phyloP scores from a whole-genome alignment of 1,140 invertebrate genomes.

The Aphidius ervi region DNA sequence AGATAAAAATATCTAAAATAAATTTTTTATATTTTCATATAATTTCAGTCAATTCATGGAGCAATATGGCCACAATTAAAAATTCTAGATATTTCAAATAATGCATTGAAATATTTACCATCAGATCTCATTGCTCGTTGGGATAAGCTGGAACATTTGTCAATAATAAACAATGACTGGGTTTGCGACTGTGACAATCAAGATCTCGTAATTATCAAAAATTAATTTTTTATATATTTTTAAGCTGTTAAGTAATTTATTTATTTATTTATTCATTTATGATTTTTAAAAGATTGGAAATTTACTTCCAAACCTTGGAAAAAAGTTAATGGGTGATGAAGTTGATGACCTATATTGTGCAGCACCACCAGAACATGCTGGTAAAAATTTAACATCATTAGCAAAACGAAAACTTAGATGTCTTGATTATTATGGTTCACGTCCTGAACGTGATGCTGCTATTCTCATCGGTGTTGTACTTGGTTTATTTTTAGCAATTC shows the following conservation, averaged over 20 bases:
- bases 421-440: slow-evolving; percentile 57
- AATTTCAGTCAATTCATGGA: slow-evolving; percentile 16
- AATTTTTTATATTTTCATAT: not conserved
- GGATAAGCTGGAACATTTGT: slow-evolving; percentile 61
- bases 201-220: slow-evolving; percentile 59
- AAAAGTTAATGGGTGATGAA: slow-evolving; percentile 38
- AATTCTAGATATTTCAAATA: slow-evolving; percentile 65
- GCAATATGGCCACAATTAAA: slow-evolving; percentile 57
- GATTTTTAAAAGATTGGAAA: slow-evolving; percentile 43
- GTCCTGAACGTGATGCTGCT: slow-evolving; percentile 62
- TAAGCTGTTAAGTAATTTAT: no score
- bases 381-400: slow-evolving; percentile 34
- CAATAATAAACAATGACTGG: slow-evolving; percentile 69
- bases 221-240: not conserved
- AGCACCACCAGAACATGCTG: slow-evolving; percentile 35
- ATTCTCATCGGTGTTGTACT: slow-evolving; percentile 66
- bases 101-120: slow-evolving; percentile 62
- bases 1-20: not conserved
- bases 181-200: slow-evolving; percentile 71
- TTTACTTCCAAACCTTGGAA: slow-evolving; percentile 56
- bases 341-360: slow-evolving; percentile 31
- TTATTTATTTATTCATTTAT: not conserved
- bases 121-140: slow-evolving; percentile 58
- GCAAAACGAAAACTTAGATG: slow-evolving; percentile 55
- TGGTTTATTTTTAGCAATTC: slow-evolving; percentile 63